Evolutionary conservation across 2,113 vertebrate species (phyloP), one percentile per base, ranked within the genome.

Genomic region (Coregonus clupeaformis): DNA sequence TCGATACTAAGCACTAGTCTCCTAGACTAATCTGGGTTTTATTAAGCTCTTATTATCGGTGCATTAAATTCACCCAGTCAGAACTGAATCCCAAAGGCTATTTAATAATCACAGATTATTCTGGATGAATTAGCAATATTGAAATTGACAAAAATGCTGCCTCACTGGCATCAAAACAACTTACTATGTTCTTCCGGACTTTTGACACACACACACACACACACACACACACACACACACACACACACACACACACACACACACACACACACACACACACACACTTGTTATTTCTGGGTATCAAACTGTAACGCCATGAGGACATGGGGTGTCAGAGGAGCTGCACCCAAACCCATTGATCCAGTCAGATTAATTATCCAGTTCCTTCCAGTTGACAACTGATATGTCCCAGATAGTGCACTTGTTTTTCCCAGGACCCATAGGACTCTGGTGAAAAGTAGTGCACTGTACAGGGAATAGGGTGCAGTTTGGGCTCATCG

Each of bases 31-130:
- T n/a, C 24, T 4, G n/a, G 36, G 29, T 18, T 60, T 68, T 59
- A 66, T 16, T 74, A 29, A 72, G 63, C 47, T 64, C 59, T n/a
- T 78, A 29, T 42, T 42, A 78, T 68, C 0, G n/a, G n/a, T 69
- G 45, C 11, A 47, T 77, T 80, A 70, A 71, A 75, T 74, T 66
- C 68, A 49, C 62, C 52, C 25, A 20, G 30, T 74, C 71, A 72
- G 62, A 55, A 72, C 69, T 70, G 47, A 74, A 59, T 59, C 24
- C 45, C 67, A 64, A 63, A 72, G n/a, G n/a, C n/a, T n/a, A n/a
- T 57, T 71, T 22, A 75, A 77, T 71, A 67, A 16, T 67, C n/a
- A 30, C n/a, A 30, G 25, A 73, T 7, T 42, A 11, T 11, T 42
- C 36, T 42, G 36, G 36, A 42, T 11, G 36, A 42, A 42, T 42